Evolutionary conservation across 2,888 invertebrate species (phyloP).

Genomic region (Entomobrya multifasciata): DNA sequence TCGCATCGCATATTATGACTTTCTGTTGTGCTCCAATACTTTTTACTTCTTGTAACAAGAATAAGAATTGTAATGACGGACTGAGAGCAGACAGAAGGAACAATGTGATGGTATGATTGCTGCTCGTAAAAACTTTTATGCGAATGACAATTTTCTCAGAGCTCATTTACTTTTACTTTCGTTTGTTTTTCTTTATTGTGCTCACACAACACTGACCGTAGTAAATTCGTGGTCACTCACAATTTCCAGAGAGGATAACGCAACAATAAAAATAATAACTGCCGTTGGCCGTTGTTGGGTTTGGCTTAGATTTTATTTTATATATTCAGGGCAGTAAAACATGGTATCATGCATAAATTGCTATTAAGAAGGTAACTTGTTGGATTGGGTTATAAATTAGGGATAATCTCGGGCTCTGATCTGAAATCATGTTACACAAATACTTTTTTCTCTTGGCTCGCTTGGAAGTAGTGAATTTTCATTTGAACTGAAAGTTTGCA

Average conservation of each 20-base stretch:
- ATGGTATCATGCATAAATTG: constrained; percentile 61
- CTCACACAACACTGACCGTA: background rate
- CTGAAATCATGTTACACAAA: constrained; percentile 42
- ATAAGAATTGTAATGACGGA: background rate
- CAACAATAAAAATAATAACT: constrained; percentile 40
- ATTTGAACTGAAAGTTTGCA: constrained; percentile 48
- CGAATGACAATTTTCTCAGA: constrained; percentile 60
- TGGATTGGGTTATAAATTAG: constrained; percentile 68
- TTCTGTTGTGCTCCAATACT: background rate
- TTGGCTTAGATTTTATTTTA: constrained; percentile 10
- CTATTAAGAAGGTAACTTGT: constrained; percentile 66
- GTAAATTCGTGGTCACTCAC: background rate
- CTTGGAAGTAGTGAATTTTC: background rate
- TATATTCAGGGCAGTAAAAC: constrained; percentile 56
- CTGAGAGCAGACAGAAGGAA: background rate
- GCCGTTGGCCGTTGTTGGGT: background rate
- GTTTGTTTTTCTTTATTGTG: constrained; percentile 19
- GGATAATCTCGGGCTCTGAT: constrained; percentile 50
- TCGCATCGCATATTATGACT: background rate
- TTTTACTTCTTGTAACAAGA: constrained; percentile 23
- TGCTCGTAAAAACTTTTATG: constrained; percentile 67
- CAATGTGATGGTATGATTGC: constrained; percentile 59
- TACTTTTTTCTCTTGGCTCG: background rate
- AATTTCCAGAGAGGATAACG: constrained; percentile 10
- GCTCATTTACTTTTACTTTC: constrained; percentile 60